phyloP scores from a whole-genome alignment of 2,888 invertebrate species.

The Megalurothrips usitatus region DNA sequence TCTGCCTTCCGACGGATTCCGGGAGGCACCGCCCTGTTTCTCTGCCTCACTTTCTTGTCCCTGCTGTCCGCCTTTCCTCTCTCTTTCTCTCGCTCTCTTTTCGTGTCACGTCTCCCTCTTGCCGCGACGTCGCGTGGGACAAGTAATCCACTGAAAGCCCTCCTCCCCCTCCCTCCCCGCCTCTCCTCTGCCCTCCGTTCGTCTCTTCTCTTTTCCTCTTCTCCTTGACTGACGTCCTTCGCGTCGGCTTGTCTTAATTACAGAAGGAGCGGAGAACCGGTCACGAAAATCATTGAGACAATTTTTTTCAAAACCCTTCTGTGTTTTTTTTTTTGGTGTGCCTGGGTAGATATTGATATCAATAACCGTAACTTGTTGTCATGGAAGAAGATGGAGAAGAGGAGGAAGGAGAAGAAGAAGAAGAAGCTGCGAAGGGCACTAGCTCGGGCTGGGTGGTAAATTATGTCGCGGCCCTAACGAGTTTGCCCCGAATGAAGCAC shows the following conservation, averaged over 20 bases:
- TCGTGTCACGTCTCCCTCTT: slow-evolving; percentile 4
- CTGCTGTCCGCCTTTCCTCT: neutral
- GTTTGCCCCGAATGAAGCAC: slow-evolving; percentile 20
- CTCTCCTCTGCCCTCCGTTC: neutral
- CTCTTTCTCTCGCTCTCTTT: neutral
- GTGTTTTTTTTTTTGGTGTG: too few species aligned
- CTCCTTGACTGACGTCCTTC: neutral
- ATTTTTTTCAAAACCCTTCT: too few species aligned
- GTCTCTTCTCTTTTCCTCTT: neutral
- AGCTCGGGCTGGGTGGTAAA: neutral
- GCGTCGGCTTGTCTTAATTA: neutral
- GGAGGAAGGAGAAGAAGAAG: too few species aligned
- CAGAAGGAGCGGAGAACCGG: neutral
- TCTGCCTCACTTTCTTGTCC: neutral
- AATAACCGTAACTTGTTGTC: too few species aligned
- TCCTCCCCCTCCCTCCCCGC: neutral
- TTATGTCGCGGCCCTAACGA: slow-evolving; percentile 19
- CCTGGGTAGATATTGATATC: too few species aligned
- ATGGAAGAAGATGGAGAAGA: too few species aligned
- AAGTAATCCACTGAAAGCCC: slow-evolving; percentile 22
- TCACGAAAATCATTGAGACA: too few species aligned
- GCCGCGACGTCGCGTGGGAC: neutral
- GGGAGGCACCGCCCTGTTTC: neutral
- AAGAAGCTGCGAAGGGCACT: neutral
- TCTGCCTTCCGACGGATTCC: too few species aligned